Evolutionary conservation across 2,888 invertebrate species (phyloP).

Genomic region (Rhagophthalmus giganteus): DNA sequence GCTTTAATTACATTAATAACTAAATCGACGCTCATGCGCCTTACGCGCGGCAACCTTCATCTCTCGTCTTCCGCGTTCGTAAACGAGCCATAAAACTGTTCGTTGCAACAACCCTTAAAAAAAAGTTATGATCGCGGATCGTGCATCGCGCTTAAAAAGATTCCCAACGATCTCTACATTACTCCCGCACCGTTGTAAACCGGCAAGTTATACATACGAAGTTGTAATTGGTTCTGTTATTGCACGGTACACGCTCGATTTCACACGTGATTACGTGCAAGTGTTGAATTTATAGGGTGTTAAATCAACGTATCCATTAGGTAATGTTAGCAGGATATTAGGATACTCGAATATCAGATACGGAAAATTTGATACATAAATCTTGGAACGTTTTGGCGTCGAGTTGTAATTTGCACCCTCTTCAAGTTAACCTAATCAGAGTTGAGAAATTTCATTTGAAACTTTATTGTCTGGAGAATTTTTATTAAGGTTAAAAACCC

Average conservation of each 20-base stretch:
- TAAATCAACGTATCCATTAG: slow-evolving; percentile 19
- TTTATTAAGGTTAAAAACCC: background rate
- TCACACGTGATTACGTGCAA: slow-evolving; percentile 18
- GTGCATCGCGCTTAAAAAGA: background rate
- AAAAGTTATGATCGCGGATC: slow-evolving; percentile 9
- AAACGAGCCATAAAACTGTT: background rate
- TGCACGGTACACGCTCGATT: slow-evolving; percentile 9
- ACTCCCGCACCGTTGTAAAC: slow-evolving; percentile 3
- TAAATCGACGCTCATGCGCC: slow-evolving; percentile 18
- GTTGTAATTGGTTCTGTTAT: slow-evolving; percentile 17
- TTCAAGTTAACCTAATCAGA: slow-evolving; percentile 16
- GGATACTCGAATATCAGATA: slow-evolving; percentile 3
- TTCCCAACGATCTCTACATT: too few relatives aligned
- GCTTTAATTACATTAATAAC: slow-evolving; percentile 29
- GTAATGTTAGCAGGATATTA: slow-evolving; percentile 14
- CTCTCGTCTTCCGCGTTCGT: background rate
- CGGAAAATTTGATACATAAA: slow-evolving; percentile 10
- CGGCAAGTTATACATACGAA: slow-evolving; percentile 1
- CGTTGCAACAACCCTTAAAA: background rate
- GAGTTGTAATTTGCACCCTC: slow-evolving; percentile 17
- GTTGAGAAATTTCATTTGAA: slow-evolving; percentile 11
- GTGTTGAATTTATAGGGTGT: slow-evolving; percentile 16
- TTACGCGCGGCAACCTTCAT: background rate
- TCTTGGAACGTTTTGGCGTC: slow-evolving; percentile 8
- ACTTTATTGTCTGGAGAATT: background rate